These are phyloP conservation scores for Sesamia nonagrioides DNA, from an alignment of 1,140 invertebrate genomes.

Conservation along the genomic window DNA sequence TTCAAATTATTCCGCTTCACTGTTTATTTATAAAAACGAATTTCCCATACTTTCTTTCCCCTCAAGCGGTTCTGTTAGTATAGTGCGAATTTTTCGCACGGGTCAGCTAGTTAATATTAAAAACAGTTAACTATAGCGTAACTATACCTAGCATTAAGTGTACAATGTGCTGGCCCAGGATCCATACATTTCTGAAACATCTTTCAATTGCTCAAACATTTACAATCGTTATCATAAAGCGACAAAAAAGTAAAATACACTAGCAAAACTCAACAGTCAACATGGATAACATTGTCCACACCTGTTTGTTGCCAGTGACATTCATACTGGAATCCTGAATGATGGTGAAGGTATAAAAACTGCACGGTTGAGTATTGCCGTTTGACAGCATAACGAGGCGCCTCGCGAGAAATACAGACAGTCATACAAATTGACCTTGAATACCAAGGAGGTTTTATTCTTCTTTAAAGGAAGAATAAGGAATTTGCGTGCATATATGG, in stretches of 20 bases:
- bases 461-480: background rate
- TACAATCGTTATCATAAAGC: background rate
- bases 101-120: no score
- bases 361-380: background rate
- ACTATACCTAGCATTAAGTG: no score
- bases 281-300: conserved; percentile 23
- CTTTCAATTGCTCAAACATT: conserved; percentile 11
- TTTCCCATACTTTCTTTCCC: no score
- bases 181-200: no score
- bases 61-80: no score
- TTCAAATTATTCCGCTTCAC: no score
- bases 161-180: no score
- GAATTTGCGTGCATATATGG: background rate
- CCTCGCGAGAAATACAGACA: conserved; percentile 22
- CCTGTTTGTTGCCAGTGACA: conserved; percentile 27
- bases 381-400: conserved; percentile 11
- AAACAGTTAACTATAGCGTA: no score
- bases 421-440: conserved; percentile 1
- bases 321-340: conserved; percentile 36
- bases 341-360: conserved; percentile 20
- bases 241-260: background rate
- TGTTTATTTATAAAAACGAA: no score
- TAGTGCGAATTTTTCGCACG: no score
- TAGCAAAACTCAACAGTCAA: background rate
- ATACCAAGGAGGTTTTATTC: background rate